Evolutionary conservation across 1,140 invertebrate species (phyloP).

Genomic region (Temnothorax longispinosus): DNA sequence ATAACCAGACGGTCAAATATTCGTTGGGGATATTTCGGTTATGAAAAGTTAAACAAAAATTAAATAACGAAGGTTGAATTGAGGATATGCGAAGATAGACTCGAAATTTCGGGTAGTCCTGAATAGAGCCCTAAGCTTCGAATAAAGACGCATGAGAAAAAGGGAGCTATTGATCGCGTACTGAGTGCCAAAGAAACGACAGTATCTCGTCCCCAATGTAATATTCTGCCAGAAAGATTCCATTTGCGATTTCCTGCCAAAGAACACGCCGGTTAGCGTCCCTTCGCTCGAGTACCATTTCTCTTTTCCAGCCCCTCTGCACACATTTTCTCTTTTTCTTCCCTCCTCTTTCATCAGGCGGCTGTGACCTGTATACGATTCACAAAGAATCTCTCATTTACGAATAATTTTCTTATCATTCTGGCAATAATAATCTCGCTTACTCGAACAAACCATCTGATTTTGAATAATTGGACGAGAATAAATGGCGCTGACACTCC

Average conservation of each 20-base stretch:
- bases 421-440: slow-evolving; percentile 1
- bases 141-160: slow-evolving; percentile 31
- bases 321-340: not conserved
- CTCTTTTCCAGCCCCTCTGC: not conserved
- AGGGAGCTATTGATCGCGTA: slow-evolving; percentile 76
- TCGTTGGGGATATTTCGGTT: not conserved
- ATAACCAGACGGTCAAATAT: not conserved
- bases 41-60: not conserved
- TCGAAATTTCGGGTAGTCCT: not conserved
- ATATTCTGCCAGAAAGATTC: slow-evolving; percentile 72
- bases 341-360: not conserved
- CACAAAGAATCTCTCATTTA: not conserved
- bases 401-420: not conserved
- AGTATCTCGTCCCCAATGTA: slow-evolving; percentile 70
- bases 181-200: slow-evolving; percentile 68
- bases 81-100: not conserved
- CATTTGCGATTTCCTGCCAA: slow-evolving; percentile 66
- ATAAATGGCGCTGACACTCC: not conserved
- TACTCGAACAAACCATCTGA: not conserved
- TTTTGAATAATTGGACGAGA: not conserved
- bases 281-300: slow-evolving; percentile 1
- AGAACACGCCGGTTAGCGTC: not conserved
- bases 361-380: not conserved
- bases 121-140: not conserved
- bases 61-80: not conserved